Conservation (phyloP, 92 coral and sea anemone genomes). For the Epizoanthus illoricatus region DNA sequence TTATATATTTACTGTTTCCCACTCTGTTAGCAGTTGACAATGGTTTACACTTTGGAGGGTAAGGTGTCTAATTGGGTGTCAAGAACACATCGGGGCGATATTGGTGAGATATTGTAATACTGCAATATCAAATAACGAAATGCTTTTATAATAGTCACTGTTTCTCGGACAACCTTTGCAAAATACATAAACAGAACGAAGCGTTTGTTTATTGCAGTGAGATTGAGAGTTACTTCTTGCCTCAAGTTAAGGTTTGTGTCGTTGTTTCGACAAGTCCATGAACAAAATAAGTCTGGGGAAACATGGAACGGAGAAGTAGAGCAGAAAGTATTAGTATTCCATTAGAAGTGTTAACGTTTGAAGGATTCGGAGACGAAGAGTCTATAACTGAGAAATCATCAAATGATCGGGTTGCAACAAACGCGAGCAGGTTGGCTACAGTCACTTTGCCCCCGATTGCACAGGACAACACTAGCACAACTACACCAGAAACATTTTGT, state of each 20-base stretch:
- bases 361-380: constrained; percentile 1
- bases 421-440: neutral
- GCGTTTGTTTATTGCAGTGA: neutral
- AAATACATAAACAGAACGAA: constrained; percentile 1
- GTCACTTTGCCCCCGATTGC: constrained; percentile 19
- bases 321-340: constrained; percentile 3
- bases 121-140: neutral
- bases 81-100: neutral
- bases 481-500: neutral
- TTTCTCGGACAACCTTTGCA: constrained; percentile 9
- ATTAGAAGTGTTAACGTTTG: constrained; percentile 13
- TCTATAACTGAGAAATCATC: neutral
- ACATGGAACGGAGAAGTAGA: constrained; percentile 21
- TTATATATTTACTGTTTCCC: neutral
- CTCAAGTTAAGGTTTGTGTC: too few relatives aligned
- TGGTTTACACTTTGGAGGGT: neutral
- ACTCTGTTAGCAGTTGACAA: too few relatives aligned
- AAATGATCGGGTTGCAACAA: neutral
- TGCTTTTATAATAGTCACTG: neutral
- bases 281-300: neutral
- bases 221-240: too few relatives aligned
- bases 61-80: neutral
- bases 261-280: neutral
- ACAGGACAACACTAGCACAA: neutral
- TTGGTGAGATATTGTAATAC: neutral